Conservation (phyloP, 2,888 invertebrate genomes). For the Elmis aenea region DNA sequence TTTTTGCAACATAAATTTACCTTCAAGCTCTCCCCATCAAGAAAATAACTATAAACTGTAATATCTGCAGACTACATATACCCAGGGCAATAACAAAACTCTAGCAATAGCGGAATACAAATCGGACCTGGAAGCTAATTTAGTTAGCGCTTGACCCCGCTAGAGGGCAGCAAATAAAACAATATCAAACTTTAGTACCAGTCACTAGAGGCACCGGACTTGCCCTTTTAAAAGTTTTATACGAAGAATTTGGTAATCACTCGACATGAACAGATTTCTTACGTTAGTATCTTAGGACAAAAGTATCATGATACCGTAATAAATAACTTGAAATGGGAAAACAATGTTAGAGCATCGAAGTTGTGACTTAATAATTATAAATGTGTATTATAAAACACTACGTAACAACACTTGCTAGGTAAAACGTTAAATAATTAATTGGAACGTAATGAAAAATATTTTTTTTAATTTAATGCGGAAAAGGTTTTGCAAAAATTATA, state of each 20-base stretch:
- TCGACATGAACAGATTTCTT: conserved; percentile 16
- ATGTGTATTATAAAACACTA: too few relatives aligned
- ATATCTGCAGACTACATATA: conserved; percentile 34
- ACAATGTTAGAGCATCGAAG: too few relatives aligned
- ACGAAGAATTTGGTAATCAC: conserved; percentile 17
- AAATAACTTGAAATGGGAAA: too few relatives aligned
- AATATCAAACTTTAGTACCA: conserved; percentile 48
- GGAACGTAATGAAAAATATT: too few relatives aligned
- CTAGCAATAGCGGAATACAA: conserved; percentile 45
- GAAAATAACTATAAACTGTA: neutral
- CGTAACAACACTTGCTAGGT: too few relatives aligned
- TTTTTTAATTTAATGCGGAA: too few relatives aligned
- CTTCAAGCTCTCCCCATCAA: too few relatives aligned
- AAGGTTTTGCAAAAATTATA: too few relatives aligned
- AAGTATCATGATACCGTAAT: conserved; percentile 3
- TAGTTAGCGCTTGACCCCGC: conserved; percentile 46
- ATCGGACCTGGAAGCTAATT: conserved; percentile 45
- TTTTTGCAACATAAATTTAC: too few relatives aligned
- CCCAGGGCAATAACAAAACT: conserved; percentile 41
- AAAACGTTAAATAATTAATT: too few relatives aligned
- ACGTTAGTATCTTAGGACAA: too few relatives aligned
- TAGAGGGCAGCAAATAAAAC: conserved; percentile 46
- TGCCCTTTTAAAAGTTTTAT: conserved; percentile 36
- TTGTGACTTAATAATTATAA: too few relatives aligned
- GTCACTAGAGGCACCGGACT: conserved; percentile 33